These are phyloP conservation scores for Ostrea denselamellosa DNA, from an alignment of 1,140 invertebrate species.

Conservation along the genomic window DNA sequence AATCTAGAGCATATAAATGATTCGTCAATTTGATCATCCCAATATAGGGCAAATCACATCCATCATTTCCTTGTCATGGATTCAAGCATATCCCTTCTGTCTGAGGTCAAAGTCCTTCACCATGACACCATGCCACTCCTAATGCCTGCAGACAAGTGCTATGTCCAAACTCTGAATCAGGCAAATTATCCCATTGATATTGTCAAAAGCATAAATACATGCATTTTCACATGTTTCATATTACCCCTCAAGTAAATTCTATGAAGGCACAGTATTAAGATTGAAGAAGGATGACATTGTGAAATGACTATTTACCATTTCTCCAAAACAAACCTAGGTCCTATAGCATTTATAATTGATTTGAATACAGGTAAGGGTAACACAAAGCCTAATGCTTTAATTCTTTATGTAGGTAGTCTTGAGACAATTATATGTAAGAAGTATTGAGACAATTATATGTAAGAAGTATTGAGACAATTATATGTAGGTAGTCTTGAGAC, in stretches of 20 bases:
- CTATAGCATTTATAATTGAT: too few relatives aligned
- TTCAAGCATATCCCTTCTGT: constrained; percentile 1
- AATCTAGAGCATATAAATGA: not conserved
- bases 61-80: constrained; percentile 15
- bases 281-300: not conserved
- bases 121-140: not conserved
- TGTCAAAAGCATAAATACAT: not conserved
- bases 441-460: too few relatives aligned
- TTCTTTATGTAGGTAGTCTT: too few relatives aligned
- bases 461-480: too few relatives aligned
- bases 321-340: too few relatives aligned
- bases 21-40: constrained; percentile 16
- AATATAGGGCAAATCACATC: not conserved
- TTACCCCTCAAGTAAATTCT: not conserved
- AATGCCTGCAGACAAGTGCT: not conserved
- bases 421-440: too few relatives aligned
- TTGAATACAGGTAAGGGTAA: too few relatives aligned
- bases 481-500: too few relatives aligned
- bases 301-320: too few relatives aligned
- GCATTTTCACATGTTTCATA: not conserved
- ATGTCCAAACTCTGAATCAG: not conserved
- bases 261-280: not conserved
- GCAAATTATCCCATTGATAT: constrained; percentile 11
- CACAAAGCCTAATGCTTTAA: too few relatives aligned
- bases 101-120: not conserved